Evolutionary conservation across 2,797 vertebrate genomes (phyloP).

Genomic region (Pseudopleuronectes americanus): DNA sequence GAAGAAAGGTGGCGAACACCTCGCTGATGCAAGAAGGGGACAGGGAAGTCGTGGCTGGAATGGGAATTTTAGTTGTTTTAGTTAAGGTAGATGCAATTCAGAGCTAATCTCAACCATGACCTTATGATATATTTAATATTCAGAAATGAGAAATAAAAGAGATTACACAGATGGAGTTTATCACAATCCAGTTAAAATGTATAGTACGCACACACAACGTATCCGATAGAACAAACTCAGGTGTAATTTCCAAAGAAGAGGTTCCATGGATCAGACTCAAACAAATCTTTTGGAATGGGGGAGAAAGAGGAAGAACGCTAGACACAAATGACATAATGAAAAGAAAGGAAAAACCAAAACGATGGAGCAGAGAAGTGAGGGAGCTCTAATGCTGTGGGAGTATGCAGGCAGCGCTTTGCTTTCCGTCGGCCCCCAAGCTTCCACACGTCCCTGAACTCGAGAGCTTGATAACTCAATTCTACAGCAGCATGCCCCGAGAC

Average conservation of each 20-base stretch:
- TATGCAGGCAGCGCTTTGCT: constrained; percentile 39
- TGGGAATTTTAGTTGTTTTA: too few relatives aligned
- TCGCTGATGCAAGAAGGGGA: not conserved
- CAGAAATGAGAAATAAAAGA: not conserved
- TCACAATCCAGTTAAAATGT: not conserved
- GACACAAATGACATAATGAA: not conserved
- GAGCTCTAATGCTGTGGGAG: constrained; percentile 23
- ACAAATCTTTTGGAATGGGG: constrained; percentile 24
- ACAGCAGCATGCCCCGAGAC: constrained; percentile 39
- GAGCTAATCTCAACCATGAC: not conserved
- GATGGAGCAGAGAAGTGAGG: constrained; percentile 34
- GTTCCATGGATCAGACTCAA: not conserved
- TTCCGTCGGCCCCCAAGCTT: constrained; percentile 23
- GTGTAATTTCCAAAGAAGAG: constrained; percentile 3
- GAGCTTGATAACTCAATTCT: constrained; percentile 56
- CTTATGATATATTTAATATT: not conserved
- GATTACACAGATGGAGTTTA: not conserved
- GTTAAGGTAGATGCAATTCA: too few relatives aligned
- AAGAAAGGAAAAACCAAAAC: constrained; percentile 11
- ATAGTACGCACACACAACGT: not conserved
- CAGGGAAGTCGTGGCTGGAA: too few relatives aligned
- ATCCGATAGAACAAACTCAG: not conserved
- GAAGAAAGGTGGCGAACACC: not conserved
- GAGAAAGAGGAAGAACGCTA: not conserved
- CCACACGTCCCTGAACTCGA: constrained; percentile 53